Base-by-base conservation (phyloP, 2,113 vertebrate genomes). In the Harpagus bidentatus region DNA sequence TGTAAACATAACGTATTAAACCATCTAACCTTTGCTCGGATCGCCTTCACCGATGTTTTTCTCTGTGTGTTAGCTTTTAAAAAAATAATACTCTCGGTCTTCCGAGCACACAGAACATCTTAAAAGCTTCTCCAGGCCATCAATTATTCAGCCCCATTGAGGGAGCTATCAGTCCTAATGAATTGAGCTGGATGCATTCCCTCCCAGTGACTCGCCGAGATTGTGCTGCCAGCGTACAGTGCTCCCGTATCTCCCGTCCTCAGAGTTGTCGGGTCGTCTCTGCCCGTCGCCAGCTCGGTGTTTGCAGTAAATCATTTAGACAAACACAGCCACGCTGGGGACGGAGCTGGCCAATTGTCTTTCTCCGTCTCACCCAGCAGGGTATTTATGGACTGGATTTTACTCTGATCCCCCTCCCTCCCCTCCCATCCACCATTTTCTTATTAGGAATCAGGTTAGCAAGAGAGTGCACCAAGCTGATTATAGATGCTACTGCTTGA, bases 91-190 rank as follows among this genome's bases (percentile, higher is more conserved):
- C 92, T 88, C 96, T 96, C 69, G 19, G 96, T 96, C 95, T 97
- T 93, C 62, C 0, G 59, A 97, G 97, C 87, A 5, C 86, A 77
- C 83, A 45, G 97, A 98, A 97, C 98, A 97, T 98, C 97, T 98
- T 98, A 98, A 98, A 97, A 98, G 97, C 98, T 90, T 97, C 97
- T 98, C 78, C 86, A 36, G 95, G 97, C 97, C 98, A 98, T 98
- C 98, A 98, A 98, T 98, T 98, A 98, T 98, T 98, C 98, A 98
- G 88, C 93, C 97, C 97, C 95, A 95, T 98, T 98, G 98, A 97
- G 98, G 97, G 98, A 98, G 97, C 95, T 93, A 98, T 98, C 97
- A 95, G 96, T 97, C 98, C 98, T 98, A 98, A 98, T 98, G 98
- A 98, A 98, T 97, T 98, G 98, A 97, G 97, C 88, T 82, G 96